These are phyloP conservation scores for Brachionus koreanus DNA, from an alignment of 1,140 invertebrate species.

Conservation along the genomic window DNA sequence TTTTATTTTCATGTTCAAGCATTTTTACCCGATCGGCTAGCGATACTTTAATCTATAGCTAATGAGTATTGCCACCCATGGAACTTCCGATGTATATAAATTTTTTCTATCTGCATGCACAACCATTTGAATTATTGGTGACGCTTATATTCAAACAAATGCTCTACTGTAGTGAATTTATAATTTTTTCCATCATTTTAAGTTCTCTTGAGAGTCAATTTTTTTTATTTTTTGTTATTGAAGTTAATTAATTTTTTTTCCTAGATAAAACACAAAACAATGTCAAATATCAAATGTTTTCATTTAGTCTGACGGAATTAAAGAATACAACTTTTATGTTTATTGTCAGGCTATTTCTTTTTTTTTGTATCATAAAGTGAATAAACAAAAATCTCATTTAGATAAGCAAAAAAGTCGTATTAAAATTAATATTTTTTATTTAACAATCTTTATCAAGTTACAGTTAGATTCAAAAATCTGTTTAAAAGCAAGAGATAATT, in stretches of 20 bases:
- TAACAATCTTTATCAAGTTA: too few relatives aligned
- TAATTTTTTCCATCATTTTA: background rate
- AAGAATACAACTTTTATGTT: background rate
- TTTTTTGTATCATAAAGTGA: background rate
- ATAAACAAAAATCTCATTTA: background rate
- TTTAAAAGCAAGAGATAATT: too few relatives aligned
- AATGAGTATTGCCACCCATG: background rate
- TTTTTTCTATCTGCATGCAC: background rate
- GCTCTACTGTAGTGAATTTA: background rate
- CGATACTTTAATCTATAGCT: background rate
- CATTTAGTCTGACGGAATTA: background rate
- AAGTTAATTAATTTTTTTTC: conserved; percentile 6
- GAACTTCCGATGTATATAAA: background rate
- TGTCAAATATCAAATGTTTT: background rate
- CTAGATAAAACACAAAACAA: background rate
- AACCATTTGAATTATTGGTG: background rate
- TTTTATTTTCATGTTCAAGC: background rate
- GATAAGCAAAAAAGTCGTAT: background rate
- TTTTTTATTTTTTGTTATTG: background rate
- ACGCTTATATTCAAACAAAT: background rate
- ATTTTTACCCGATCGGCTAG: background rate
- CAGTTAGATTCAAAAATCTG: too few relatives aligned
- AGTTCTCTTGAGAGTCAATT: background rate
- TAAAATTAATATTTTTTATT: too few relatives aligned
- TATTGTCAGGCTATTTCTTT: background rate